Evolutionary conservation across 2,888 invertebrate species (phyloP), one percentile per base, ranked within the genome.

Genomic region (Copidosoma aretas): DNA sequence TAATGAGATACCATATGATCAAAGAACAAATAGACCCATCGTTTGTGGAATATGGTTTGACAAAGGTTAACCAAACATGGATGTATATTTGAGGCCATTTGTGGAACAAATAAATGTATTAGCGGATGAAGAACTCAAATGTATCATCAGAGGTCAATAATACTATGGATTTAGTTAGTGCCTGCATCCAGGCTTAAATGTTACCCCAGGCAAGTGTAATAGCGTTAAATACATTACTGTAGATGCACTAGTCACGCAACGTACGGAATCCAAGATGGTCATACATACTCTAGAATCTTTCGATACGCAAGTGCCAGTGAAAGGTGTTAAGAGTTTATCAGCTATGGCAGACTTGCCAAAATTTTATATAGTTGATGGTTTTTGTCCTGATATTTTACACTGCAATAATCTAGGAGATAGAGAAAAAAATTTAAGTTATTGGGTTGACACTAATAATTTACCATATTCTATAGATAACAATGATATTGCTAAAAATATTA

Each of bases 341-440:
- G 43, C 68, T n/a, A 60, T 71, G 43, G 24, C 68, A 32, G 19
- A 24, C 52, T 52, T 66, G 59, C 41, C 60, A 21, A 52, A 51
- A 41, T 73, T 73, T 46, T 49, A 71, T 54, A 46, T 71, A 19
- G 68, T 73, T 32, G n/a, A 61, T 17, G 65, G 70, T n/a, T 73
- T 71, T 32, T 65, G 65, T 1, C 69, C 71, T 10, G 71, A 73
- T 63, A 58, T 64, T 15, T 70, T 73, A 68, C 70, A 73, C 22
- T 64, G 51, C 24, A 21, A 53, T 10, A 52, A 43, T 61, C 5
- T 71, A 15, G 71, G 71, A 1, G 57, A 71, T 1, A 56, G 39
- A 4, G 56, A 60, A 25, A 66, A 71, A 56, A 60, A 60, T 52
- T 41, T 46, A 1, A 25, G 19, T 21, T 71, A 68, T 60, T 71